Conservation (phyloP, 2,113 vertebrate species). For the Trochalopteron elliotii region DNA sequence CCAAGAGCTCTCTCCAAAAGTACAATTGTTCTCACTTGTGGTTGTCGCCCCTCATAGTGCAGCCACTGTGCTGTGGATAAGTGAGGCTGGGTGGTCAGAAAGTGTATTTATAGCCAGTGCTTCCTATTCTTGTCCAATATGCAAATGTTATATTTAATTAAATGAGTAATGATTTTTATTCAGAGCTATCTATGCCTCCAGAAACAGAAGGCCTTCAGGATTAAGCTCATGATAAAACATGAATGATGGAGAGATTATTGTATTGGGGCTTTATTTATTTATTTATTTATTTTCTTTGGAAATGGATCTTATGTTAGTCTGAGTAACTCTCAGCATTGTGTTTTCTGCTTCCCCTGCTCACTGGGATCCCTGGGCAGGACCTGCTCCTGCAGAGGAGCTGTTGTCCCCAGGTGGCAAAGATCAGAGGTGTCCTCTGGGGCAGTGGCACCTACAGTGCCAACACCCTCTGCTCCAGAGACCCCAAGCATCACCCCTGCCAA, state of each 20-base stretch:
- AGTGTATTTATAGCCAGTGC: background rate
- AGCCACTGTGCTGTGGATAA: background rate
- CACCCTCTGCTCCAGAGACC: background rate
- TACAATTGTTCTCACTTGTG: background rate
- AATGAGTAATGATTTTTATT: background rate
- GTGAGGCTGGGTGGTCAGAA: background rate
- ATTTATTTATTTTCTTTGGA: background rate
- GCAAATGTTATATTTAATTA: background rate
- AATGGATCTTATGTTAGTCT: background rate
- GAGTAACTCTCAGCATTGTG: background rate
- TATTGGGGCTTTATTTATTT: background rate
- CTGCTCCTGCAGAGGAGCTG: background rate
- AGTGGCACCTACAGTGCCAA: accelerated
- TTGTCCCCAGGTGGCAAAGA: background rate
- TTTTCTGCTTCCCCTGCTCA: background rate
- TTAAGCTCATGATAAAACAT: background rate
- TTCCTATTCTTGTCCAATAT: background rate
- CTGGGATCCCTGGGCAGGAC: background rate
- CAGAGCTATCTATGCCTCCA: background rate
- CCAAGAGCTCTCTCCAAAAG: background rate
- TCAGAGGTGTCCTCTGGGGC: accelerated
- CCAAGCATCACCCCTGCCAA: accelerated
- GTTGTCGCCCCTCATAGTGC: background rate
- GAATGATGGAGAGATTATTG: background rate
- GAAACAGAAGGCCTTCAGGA: background rate